A percentile compares a stretch with the other conserved stretches of the same genome.
Conservation (phyloP, 2,797 vertebrate species). For the Mormyrus hasselquistii region DNA sequence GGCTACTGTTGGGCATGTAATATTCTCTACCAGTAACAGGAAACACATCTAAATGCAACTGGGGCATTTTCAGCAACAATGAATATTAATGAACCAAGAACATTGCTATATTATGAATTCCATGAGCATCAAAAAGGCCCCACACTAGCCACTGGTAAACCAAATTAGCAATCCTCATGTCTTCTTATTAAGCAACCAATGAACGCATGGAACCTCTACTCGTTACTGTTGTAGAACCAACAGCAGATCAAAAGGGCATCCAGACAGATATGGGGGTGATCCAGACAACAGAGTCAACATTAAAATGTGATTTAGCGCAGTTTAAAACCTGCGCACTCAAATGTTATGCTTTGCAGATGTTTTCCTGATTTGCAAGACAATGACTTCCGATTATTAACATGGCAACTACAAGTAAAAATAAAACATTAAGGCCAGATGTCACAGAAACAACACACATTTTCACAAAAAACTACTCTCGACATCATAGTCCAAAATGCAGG, state of each 20-base stretch:
- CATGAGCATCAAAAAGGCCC: not conserved
- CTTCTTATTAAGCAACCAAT: not conserved
- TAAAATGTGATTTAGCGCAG: not conserved
- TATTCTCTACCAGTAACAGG: slow-evolving; percentile 9
- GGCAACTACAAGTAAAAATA: not conserved
- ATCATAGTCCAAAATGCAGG: not conserved
- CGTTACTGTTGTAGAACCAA: not conserved
- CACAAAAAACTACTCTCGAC: not conserved
- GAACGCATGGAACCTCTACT: not conserved
- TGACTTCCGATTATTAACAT: not conserved
- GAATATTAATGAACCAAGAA: slow-evolving; percentile 1
- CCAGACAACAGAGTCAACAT: not conserved
- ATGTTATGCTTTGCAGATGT: not conserved
- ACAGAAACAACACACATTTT: not conserved
- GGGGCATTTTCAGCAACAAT: slow-evolving; percentile 6
- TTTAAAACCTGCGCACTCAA: not conserved
- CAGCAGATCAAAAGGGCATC: not conserved
- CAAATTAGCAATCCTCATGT: not conserved
- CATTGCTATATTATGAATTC: not conserved
- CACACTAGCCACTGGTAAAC: not conserved
- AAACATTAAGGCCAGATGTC: not conserved
- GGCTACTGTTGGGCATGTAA: not conserved
- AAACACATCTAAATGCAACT: slow-evolving; percentile 5
- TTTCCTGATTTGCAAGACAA: not conserved
- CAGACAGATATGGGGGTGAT: not conserved